Conservation (phyloP, 2,113 vertebrate species). For the Campylomormyrus numenius region DNA sequence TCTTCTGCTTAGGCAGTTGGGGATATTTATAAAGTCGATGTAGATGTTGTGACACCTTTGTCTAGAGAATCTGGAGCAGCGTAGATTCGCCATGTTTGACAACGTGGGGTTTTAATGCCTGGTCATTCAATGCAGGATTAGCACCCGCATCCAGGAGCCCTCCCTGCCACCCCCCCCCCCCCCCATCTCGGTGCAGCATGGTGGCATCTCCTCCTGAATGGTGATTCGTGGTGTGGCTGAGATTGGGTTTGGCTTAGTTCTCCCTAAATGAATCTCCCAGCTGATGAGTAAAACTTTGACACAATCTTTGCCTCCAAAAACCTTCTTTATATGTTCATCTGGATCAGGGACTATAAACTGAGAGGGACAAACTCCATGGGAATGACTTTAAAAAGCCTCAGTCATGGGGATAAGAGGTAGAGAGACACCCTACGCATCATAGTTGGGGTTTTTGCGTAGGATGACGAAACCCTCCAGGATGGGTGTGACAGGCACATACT, state of each 20-base stretch:
- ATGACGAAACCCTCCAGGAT: slow-evolving; percentile 97
- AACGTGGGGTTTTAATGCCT: background rate
- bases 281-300: background rate
- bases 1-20: background rate
- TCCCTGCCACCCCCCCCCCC: background rate
- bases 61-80: background rate
- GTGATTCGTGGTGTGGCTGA: background rate
- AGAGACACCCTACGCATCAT: slow-evolving; percentile 64
- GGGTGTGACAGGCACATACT: slow-evolving; percentile 87
- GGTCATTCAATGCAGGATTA: background rate
- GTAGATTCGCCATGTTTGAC: background rate
- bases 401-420: background rate
- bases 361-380: background rate
- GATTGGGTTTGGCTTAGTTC: background rate
- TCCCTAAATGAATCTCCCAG: background rate
- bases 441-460: slow-evolving; percentile 94
- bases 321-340: background rate
- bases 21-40: background rate
- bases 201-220: background rate
- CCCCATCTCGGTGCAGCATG: background rate
- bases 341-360: background rate
- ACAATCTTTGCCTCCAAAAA: background rate
- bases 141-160: background rate
- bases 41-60: background rate
- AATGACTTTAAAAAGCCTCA: background rate